These are phyloP conservation scores for Amorpha juglandis DNA, from an alignment of 2,888 invertebrate genomes.

Conservation along the genomic window DNA sequence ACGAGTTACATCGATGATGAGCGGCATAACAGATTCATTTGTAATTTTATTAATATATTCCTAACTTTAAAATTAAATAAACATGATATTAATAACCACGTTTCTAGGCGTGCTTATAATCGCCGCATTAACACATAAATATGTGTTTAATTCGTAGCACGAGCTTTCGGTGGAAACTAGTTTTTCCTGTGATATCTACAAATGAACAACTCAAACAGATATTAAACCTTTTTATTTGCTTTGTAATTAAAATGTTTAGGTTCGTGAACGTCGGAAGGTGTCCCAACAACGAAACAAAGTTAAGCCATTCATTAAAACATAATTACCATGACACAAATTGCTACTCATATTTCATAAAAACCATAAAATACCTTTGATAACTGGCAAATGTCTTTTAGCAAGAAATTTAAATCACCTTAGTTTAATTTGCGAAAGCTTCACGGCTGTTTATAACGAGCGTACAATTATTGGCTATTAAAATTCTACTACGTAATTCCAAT, in stretches of 20 bases:
- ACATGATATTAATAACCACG: neutral
- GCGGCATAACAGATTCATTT: constrained; percentile 13
- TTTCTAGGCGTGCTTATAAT: neutral
- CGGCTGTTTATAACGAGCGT: constrained; percentile 18
- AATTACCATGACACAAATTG: constrained; percentile 12
- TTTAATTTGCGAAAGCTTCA: constrained; percentile 15
- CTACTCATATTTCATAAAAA: neutral
- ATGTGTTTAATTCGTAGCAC: constrained; percentile 7
- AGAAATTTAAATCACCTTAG: neutral
- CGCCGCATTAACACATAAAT: neutral
- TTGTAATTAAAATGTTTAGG: neutral
- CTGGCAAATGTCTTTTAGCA: constrained; percentile 4
- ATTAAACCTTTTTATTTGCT: constrained; percentile 6
- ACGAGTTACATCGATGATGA: neutral
- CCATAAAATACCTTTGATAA: neutral
- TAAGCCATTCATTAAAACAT: constrained; percentile 8
- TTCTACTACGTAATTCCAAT: constrained; percentile 19
- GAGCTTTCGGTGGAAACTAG: constrained; percentile 8
- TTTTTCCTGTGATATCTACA: constrained; percentile 1
- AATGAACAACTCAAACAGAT: neutral
- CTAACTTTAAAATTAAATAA: constrained; percentile 4
- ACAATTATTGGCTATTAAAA: constrained; percentile 19
- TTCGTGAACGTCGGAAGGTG: neutral
- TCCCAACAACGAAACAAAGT: neutral
- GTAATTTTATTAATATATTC: constrained; percentile 16